Evolutionary conservation across 2,113 vertebrate species (phyloP), one percentile per base, ranked within the genome.

Genomic region (Charadrius vociferus): DNA sequence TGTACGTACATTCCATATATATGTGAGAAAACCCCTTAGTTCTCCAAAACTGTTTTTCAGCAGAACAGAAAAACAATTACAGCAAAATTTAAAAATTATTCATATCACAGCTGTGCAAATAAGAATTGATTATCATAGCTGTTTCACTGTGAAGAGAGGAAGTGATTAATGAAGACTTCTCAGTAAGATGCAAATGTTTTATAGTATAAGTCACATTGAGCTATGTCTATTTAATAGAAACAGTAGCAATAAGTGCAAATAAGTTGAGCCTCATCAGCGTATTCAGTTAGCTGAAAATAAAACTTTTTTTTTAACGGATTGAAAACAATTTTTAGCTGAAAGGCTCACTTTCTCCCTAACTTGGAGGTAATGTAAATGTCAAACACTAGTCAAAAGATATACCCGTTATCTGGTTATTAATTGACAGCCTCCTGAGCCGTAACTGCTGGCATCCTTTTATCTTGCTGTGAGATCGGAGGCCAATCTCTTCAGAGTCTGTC

Each of bases 111-210:
- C 93, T 95, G 63, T 97, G 73, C 90, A 97, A 98, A 97, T 97
- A 96, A 95, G 95, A 98, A 97, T 96, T 98, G 91, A 98, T 98
- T 97, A 98, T 93, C 81, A 59, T 84, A 94, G 93, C 78, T 81
- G 49, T 94, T 98, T 97, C 94, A 85, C 36, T 91, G 66, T 94
- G 84, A 92, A 88, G 78, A 85, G 72, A 90, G 90, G 68, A 93
- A 93, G 74, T 97, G 97, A 98, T 98, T 98, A 98, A 98, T 98
- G 96, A 95, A 84, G 7, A 22, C 36, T 96, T 97, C 96, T 94
- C 94, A 91, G 95, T 91, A 96, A 96, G 92, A 95, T 95, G 86
- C 72, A 95, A 95, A 86, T 95, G 86, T 95, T 97, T 97, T 96
- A 32, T 75, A 91, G 84, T 85, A 37, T 96, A 96, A 97, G 94